phyloP scores from a whole-genome alignment of 1,140 invertebrate genomes.

The Cardiocondyla obscurior region DNA sequence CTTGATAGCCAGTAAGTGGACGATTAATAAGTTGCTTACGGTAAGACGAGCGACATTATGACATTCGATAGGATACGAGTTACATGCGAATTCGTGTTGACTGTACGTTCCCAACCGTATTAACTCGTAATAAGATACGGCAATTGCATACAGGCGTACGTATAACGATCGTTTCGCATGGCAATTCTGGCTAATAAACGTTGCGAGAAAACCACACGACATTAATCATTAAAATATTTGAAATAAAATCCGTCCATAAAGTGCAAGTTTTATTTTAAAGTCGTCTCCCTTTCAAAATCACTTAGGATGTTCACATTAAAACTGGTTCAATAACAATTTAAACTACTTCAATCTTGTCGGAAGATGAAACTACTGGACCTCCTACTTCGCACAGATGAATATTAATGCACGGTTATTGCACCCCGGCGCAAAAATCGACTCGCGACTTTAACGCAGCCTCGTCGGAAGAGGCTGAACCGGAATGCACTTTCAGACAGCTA shows the following conservation, averaged over 20 bases:
- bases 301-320: background rate
- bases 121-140: constrained; percentile 40
- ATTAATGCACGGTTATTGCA: background rate
- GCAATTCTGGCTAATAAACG: background rate
- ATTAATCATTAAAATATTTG: too few relatives aligned
- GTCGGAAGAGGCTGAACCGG: constrained; percentile 28
- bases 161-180: background rate
- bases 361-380: background rate
- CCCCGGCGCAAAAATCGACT: background rate
- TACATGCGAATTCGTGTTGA: constrained; percentile 28
- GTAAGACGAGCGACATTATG: constrained; percentile 62
- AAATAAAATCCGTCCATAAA: background rate
- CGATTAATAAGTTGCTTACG: constrained; percentile 58
- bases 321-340: background rate
- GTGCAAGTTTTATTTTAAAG: background rate
- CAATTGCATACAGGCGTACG: background rate
- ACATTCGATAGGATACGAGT: constrained; percentile 64
- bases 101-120: constrained; percentile 40
- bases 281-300: background rate
- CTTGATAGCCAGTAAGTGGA: constrained; percentile 53
- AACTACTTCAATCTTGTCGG: background rate
- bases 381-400: background rate
- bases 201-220: too few relatives aligned
- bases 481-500: constrained; percentile 54
- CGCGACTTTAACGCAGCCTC: background rate